These are phyloP conservation scores for Heptranchias perlo DNA, from an alignment of 2,113 vertebrate species.

Conservation along the genomic window DNA sequence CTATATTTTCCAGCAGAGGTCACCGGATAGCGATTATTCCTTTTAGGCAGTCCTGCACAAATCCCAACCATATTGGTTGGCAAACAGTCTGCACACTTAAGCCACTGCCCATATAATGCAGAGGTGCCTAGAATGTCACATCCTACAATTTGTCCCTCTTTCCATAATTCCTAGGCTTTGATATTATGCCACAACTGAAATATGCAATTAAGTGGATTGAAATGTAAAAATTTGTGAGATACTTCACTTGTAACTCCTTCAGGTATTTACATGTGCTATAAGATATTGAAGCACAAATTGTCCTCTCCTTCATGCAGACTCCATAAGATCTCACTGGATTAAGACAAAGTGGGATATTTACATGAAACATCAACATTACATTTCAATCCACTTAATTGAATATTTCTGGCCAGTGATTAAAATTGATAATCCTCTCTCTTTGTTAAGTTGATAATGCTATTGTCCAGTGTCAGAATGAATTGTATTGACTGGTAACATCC, in stretches of 20 bases:
- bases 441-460: not conserved
- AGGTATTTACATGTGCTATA: not conserved
- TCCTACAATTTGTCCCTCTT: not conserved
- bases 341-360: not conserved
- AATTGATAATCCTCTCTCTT: not conserved
- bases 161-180: not conserved
- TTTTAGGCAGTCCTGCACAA: not conserved
- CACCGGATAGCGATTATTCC: not conserved
- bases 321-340: not conserved
- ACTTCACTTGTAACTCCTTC: not conserved
- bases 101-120: not conserved
- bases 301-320: not conserved
- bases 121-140: not conserved
- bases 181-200: not conserved
- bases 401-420: not conserved
- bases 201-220: no score
- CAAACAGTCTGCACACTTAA: not conserved
- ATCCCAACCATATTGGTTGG: not conserved
- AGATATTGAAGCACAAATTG: no score
- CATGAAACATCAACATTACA: not conserved
- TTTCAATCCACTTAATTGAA: not conserved
- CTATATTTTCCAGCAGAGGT: not conserved
- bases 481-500: not conserved
- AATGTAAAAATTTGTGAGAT: no score
- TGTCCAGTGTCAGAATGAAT: not conserved